Conservation (phyloP, 2,113 vertebrate genomes). For the Chamaea fasciata region DNA sequence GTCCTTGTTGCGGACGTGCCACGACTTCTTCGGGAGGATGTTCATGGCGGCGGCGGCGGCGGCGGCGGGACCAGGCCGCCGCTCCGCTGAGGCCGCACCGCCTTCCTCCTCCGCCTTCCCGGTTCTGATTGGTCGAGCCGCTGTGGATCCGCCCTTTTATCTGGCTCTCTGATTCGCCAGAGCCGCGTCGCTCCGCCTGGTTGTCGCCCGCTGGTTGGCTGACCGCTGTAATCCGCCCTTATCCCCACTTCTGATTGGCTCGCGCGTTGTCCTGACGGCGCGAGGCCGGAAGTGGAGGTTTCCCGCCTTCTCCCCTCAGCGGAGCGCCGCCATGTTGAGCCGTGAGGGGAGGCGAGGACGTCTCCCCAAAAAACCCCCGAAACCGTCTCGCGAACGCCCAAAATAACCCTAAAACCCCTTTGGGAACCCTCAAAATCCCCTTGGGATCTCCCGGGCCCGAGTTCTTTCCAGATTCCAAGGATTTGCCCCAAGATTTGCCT, state of each 20-base stretch:
- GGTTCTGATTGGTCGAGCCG: not conserved
- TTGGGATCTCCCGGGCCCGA: fast-evolving
- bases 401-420: not conserved
- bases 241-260: fast-evolving
- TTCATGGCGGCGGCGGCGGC: not conserved
- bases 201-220: fast-evolving
- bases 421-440: not conserved
- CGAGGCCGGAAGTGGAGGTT: fast-evolving
- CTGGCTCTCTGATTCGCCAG: fast-evolving
- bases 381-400: too few relatives aligned
- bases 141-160: fast-evolving
- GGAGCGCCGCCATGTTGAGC: too few relatives aligned
- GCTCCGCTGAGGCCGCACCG: fast-evolving
- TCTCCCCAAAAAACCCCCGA: too few relatives aligned
- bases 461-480: not conserved
- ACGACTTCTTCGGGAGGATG: not conserved
- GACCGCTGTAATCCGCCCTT: fast-evolving
- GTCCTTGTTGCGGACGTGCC: not conserved
- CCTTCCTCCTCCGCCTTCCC: fast-evolving
- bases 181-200: fast-evolving
- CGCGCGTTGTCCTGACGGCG: fast-evolving
- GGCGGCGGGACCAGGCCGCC: not conserved
- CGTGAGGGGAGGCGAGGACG: too few relatives aligned
- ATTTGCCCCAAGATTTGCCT: not conserved
- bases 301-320: too few relatives aligned